These are phyloP conservation scores for Ochotona curzoniae DNA, from an alignment of 2,113 vertebrate genomes.

Conservation along the genomic window DNA sequence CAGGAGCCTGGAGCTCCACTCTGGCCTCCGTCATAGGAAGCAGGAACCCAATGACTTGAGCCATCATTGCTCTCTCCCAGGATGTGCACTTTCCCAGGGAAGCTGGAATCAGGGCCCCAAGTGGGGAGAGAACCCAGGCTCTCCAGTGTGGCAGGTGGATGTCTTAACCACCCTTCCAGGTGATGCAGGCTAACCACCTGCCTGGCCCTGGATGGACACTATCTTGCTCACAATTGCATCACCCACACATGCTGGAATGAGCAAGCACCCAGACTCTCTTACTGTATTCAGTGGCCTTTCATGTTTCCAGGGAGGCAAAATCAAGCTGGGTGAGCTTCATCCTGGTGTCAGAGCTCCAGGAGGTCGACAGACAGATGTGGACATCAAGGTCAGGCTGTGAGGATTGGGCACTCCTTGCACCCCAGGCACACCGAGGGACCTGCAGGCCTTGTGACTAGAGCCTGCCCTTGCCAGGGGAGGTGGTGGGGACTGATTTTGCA, in stretches of 20 bases:
- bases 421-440: neutral
- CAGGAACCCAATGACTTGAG: no score
- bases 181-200: no score
- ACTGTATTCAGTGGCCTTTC: neutral
- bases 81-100: no score
- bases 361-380: neutral
- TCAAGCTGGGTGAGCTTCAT: neutral
- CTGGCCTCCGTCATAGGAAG: no score
- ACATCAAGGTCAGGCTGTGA: neutral
- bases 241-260: neutral
- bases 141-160: no score
- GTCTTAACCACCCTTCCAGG: no score
- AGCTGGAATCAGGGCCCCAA: no score
- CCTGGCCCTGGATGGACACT: neutral
- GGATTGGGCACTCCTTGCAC: neutral
- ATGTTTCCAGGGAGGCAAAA: neutral
- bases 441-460: neutral
- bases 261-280: neutral
- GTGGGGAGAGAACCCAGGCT: no score
- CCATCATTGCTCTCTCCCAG: no score
- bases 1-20: no score
- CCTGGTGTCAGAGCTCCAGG: neutral
- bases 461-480: no score
- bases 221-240: constrained; percentile 2
- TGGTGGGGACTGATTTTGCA: neutral